phyloP scores from a whole-genome alignment of 2,797 vertebrate genomes.

The Cephalopachus bancanus region DNA sequence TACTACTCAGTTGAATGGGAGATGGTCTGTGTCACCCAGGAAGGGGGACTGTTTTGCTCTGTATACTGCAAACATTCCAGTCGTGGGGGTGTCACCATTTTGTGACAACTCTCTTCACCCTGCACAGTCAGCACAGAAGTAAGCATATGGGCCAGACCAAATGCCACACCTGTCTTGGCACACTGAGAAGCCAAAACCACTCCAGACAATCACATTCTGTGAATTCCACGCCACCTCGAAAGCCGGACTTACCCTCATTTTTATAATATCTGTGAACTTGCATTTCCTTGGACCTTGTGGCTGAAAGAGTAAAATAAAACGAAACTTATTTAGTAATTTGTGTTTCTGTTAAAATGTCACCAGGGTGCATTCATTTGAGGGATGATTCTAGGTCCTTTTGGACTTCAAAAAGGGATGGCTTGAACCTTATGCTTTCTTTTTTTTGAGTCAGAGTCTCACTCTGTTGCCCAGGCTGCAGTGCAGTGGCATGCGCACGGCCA shows the following conservation, averaged over 20 bases:
- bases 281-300: conserved; percentile 59
- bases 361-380: no score
- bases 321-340: conserved; percentile 58
- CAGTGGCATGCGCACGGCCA: no score
- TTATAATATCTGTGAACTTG: conserved; percentile 59
- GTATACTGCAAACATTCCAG: conserved; percentile 27
- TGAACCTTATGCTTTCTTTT: no score
- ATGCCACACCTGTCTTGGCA: conserved; percentile 43
- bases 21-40: background rate
- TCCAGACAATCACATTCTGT: conserved; percentile 4
- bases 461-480: no score
- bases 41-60: conserved; percentile 46
- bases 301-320: conserved; percentile 76
- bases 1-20: background rate
- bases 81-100: conserved; percentile 51
- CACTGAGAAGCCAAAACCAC: conserved; percentile 26
- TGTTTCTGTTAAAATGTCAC: conserved; percentile 16
- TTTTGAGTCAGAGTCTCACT: no score
- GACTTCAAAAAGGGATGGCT: no score
- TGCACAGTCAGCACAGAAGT: conserved; percentile 54
- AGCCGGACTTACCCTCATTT: background rate
- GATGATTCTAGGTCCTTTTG: no score
- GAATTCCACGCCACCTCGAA: background rate
- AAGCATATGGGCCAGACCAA: conserved; percentile 48
- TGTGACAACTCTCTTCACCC: conserved; percentile 51